Base-by-base conservation (phyloP, 2,113 vertebrate genomes). In the Tragelaphus imberbis region DNA sequence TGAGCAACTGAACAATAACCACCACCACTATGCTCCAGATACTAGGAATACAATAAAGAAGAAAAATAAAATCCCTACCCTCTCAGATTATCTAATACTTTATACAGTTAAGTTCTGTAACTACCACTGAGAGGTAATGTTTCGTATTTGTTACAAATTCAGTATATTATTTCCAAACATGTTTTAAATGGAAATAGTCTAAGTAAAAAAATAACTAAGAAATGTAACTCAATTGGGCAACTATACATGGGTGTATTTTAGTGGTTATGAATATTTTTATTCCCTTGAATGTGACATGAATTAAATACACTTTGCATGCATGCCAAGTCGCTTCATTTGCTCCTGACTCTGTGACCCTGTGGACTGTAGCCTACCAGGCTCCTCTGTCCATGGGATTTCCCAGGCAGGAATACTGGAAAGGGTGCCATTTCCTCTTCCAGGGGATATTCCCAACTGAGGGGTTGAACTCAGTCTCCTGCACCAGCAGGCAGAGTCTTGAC, bases 151-250 rank as follows among this genome's bases (percentile, higher is more conserved):
- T 80, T 77, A 94, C 36, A 92, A 86, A 82, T 56, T 87, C 4
- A 80, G 56, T 82, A 49, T 58, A 53, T 82, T 92, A 92, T 68
- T 90, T 96, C 16, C 44, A 94, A 61, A 65, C 65, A 80, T 58
- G n/a, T 84, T 88, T 88, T 58, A 96, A 59, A 63, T 44, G 19
- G 30, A 95, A 96, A 65, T 77, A 30, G 59, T 94, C 81, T 59
- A 95, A 94, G n/a, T 84, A 75, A 86, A 96, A 88, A 92, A 84
- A 56, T 33, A n/a, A 27, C 85, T 75, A 71, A 90, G 30, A 96
- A 94, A 33, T 51, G 9, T 91, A 56, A 87, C n/a, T 82, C 15
- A 95, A 63, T 11, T 94, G 44, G 49, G 51, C 27, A 88, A 92
- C 6, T 55, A 10, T 40, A 96, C 27, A 21, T 10, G 11, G 30